Percentiles rank a stretch among this genome's conserved stretches.
Evolutionary conservation across 1,140 invertebrate species (phyloP).

Genomic region (Diachasma alloeum): DNA sequence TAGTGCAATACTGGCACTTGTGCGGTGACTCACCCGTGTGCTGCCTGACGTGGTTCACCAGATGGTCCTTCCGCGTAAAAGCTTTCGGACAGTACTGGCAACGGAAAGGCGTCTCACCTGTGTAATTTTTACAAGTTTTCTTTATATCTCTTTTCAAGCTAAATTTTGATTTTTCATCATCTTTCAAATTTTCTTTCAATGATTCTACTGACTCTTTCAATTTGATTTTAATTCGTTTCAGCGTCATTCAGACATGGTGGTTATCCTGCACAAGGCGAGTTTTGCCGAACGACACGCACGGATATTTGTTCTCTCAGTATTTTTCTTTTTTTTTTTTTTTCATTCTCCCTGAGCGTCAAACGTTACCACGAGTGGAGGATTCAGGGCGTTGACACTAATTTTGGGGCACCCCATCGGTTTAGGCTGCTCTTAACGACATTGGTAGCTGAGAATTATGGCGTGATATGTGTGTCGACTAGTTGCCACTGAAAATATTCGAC

Average conservation of each 20-base stretch:
- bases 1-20: conserved; percentile 72
- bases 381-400: not conserved
- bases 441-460: too few relatives aligned
- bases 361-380: not conserved
- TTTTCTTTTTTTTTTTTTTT: not conserved
- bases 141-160: conserved; percentile 24
- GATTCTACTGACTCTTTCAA: not conserved
- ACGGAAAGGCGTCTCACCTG: conserved; percentile 66
- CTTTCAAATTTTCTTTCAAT: conserved; percentile 2
- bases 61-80: conserved; percentile 73
- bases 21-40: conserved; percentile 79
- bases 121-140: conserved; percentile 40
- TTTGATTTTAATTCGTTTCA: conserved; percentile 14
- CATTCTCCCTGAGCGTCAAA: not conserved
- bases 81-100: conserved; percentile 73
- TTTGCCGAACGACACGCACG: conserved; percentile 43
- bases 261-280: conserved; percentile 46
- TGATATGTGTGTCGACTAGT: too few relatives aligned
- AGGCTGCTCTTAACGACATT: too few relatives aligned
- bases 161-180: conserved; percentile 24
- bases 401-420: not conserved
- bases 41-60: conserved; percentile 72
- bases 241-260: conserved; percentile 40
- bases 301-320: conserved; percentile 12
- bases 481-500: too few relatives aligned